Evolutionary conservation across 2,888 invertebrate genomes (phyloP).

Genomic region (Exocentrus adspersus): DNA sequence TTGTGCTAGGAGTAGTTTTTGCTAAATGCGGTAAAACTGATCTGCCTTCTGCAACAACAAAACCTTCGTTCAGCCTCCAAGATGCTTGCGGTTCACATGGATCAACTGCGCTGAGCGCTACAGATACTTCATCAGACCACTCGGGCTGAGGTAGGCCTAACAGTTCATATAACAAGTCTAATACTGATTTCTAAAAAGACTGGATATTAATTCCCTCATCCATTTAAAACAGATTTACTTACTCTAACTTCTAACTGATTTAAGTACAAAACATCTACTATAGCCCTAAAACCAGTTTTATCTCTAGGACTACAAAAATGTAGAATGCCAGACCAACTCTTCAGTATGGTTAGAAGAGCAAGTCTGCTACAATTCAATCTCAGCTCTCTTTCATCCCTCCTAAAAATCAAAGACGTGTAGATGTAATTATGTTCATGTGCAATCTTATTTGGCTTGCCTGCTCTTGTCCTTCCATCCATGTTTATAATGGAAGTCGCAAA

Average conservation of each 20-base stretch:
- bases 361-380: conserved; percentile 86
- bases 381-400: conserved; percentile 80
- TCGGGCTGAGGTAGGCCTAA: conserved; percentile 87
- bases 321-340: conserved; percentile 92
- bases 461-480: conserved; percentile 77
- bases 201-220: conserved; percentile 18
- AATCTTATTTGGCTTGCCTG: conserved; percentile 72
- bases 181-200: conserved; percentile 81
- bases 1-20: conserved; percentile 86
- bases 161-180: conserved; percentile 92
- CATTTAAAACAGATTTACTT: conserved; percentile 60
- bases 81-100: conserved; percentile 84
- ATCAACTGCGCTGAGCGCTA: conserved; percentile 89
- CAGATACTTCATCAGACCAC: conserved; percentile 93
- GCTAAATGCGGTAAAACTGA: conserved; percentile 86
- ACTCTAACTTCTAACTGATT: conserved; percentile 91
- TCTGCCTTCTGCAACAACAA: conserved; percentile 92
- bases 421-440: too few species aligned
- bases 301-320: conserved; percentile 86
- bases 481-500: conserved; percentile 89
- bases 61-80: conserved; percentile 92
- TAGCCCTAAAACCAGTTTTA: conserved; percentile 78
- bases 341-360: conserved; percentile 83
- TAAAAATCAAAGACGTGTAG: conserved; percentile 20
- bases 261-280: conserved; percentile 83